These are phyloP conservation scores for Orius laevigatus DNA, from an alignment of 1,140 invertebrate genomes.

Conservation along the genomic window DNA sequence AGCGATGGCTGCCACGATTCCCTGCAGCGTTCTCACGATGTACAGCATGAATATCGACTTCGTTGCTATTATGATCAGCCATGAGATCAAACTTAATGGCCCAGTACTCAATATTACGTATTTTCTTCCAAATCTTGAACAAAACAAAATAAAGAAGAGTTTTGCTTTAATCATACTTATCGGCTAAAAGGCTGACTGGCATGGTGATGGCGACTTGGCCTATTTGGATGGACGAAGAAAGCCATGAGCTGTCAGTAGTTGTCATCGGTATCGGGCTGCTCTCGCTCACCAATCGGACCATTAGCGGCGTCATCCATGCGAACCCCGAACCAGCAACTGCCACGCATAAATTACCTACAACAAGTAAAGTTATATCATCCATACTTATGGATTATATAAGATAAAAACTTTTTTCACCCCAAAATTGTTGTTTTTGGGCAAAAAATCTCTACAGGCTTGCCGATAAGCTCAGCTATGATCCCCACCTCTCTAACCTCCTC, in stretches of 20 bases:
- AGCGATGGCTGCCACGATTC: slow-evolving; percentile 50
- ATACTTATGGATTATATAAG: no score
- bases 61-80: slow-evolving; percentile 33
- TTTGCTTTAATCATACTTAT: background rate
- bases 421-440: no score
- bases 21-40: slow-evolving; percentile 25
- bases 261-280: slow-evolving; percentile 13
- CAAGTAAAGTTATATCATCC: no score
- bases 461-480: no score
- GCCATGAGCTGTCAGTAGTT: slow-evolving; percentile 11
- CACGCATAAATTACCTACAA: slow-evolving; percentile 7
- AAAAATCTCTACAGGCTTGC: no score
- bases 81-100: slow-evolving; percentile 27
- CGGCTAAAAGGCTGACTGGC: background rate
- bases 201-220: slow-evolving; percentile 7
- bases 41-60: slow-evolving; percentile 7
- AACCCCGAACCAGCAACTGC: slow-evolving; percentile 8
- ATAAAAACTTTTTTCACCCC: no score
- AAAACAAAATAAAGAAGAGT: background rate
- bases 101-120: slow-evolving; percentile 49
- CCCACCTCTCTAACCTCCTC: no score
- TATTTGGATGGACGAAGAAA: slow-evolving; percentile 11
- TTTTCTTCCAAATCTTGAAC: slow-evolving; percentile 41
- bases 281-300: background rate
- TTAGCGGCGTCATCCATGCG: slow-evolving; percentile 11